Evolutionary conservation across 2,797 vertebrate species (phyloP).

Genomic region (Eulemur albifrons): DNA sequence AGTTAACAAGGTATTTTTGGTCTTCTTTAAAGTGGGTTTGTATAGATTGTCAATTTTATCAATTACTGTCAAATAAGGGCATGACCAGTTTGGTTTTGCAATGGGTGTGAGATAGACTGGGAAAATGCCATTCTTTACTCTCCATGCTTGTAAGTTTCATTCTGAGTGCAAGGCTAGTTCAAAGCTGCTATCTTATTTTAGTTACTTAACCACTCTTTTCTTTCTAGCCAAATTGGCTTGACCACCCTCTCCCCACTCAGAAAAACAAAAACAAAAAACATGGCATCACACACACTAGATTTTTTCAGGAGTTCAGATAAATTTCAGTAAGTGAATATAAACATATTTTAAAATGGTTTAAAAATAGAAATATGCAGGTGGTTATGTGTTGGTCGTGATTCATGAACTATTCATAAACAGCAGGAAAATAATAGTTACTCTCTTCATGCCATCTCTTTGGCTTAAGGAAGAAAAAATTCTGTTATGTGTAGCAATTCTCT

Average conservation of each 20-base stretch:
- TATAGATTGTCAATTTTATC: not conserved
- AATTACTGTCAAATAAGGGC: not conserved
- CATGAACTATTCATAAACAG: conserved; percentile 81
- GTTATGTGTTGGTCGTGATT: conserved; percentile 76
- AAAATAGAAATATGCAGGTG: conserved; percentile 79
- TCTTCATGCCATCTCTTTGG: conserved; percentile 70
- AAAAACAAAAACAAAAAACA: not conserved
- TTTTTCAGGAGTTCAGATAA: not conserved
- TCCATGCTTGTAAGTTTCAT: not conserved
- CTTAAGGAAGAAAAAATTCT: conserved; percentile 47
- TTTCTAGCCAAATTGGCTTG: not conserved
- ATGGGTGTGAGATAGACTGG: not conserved
- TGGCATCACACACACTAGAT: not conserved
- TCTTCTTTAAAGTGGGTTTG: not conserved
- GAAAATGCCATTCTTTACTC: not conserved
- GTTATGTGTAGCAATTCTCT: conserved; percentile 71
- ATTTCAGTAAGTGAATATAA: conserved; percentile 44
- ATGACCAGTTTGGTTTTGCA: not conserved
- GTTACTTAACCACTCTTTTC: not conserved
- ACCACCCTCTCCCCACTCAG: not conserved
- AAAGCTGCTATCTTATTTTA: not conserved
- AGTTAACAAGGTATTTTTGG: not conserved
- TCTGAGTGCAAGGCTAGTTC: not conserved
- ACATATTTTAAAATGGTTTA: conserved; percentile 76
- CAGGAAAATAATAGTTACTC: conserved; percentile 80